Evolutionary conservation across 2,797 vertebrate genomes (phyloP).

Genomic region (Hippoglossus hippoglossus): DNA sequence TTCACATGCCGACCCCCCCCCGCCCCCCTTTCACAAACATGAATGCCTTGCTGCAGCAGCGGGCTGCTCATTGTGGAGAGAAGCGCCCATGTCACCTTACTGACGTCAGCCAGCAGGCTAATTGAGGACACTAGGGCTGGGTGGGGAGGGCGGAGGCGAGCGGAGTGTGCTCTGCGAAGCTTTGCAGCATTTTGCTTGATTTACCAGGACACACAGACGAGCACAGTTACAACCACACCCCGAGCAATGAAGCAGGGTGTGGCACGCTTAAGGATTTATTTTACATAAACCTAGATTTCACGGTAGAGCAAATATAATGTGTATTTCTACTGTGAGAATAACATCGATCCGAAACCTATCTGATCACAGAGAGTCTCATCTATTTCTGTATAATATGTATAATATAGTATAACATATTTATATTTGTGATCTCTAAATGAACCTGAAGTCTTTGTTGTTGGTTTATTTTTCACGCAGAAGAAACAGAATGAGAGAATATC

Average conservation of each 20-base stretch:
- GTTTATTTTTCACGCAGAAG: accelerated
- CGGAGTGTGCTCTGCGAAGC: conserved; percentile 12
- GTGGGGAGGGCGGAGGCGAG: conserved; percentile 52
- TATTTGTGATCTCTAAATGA: background rate
- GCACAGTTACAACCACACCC: conserved; percentile 51
- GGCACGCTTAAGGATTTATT: conserved; percentile 6
- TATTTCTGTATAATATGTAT: too few species aligned
- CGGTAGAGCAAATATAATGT: background rate
- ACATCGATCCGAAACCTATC: background rate
- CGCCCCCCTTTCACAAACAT: background rate
- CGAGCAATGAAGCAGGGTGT: conserved; percentile 49
- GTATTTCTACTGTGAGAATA: background rate
- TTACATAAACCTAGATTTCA: too few species aligned
- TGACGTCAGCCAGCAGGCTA: conserved; percentile 80
- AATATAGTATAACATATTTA: too few species aligned
- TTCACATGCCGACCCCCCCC: too few species aligned
- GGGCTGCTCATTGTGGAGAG: conserved; percentile 34
- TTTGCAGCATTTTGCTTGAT: conserved; percentile 43
- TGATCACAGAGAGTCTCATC: too few species aligned
- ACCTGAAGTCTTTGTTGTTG: too few species aligned
- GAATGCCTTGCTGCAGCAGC: conserved; percentile 34
- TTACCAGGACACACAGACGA: too few species aligned
- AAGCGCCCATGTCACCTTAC: conserved; percentile 78
- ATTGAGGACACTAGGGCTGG: conserved; percentile 73
- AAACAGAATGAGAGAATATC: too few species aligned